Evolutionary conservation across 35 echinoderm and acorn worm species (phyloP), one percentile per base, ranked within the genome.

Genomic region (Acanthaster planci): DNA sequence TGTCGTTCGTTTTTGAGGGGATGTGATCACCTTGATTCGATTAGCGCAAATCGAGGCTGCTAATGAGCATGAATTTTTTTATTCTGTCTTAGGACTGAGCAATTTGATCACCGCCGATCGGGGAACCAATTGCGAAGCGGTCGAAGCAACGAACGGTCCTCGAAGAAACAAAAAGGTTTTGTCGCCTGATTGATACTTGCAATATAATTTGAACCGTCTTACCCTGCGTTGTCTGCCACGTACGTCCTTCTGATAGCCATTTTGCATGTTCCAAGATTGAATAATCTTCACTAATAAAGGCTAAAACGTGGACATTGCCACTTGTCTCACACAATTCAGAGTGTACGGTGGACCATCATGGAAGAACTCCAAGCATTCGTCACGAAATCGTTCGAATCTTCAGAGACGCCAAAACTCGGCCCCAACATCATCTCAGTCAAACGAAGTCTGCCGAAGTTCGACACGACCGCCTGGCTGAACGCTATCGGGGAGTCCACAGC

Each of bases 321-420:
- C 12, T 12, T 47, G 4, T 47, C 4, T 6, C 42, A 6, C 42
- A 47, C 42, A 47, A 6, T 47, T 47, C 4, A 47, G 42, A 47
- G 4, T 47, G 18, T 72, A 72, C 64, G 34, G 23, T 72, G 64
- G 34, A 34, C 14, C 42, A 80, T 19, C 23, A 95, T 95, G 93
- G 93, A 95, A 55, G 88, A 86, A 91, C 67, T 95, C 31, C 89
- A 95, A 81, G 89, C 88, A 3, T 95, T 95, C 87, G 93, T 95
- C 19, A 57, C 84, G 8, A 95, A 95, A 88, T 95, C 93, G 68
- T 95, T 95, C 80, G 93, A 85, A 35, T 85, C 84, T 39, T 40
- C 55, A 27, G 87, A 95, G 42, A n/a, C 5, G 8, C 42, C 26
- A 36, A 75, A 35, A 40, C 52, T 37, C 54, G 52, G 51, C 52